Conservation (phyloP, 2,113 vertebrate genomes). For the Elephantulus edwardii region DNA sequence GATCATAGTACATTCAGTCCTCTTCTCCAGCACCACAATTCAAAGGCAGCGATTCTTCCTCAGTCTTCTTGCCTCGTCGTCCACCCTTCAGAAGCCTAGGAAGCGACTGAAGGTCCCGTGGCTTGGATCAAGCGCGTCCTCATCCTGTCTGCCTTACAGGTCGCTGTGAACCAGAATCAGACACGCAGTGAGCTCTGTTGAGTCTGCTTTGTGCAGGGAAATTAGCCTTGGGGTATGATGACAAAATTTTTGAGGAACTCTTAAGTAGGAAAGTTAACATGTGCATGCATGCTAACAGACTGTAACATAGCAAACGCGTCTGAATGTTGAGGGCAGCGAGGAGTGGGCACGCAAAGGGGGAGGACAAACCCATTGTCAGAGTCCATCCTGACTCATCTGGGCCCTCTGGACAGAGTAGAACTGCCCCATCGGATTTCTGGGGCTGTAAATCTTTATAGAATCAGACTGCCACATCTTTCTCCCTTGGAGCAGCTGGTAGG, state of each 20-base stretch:
- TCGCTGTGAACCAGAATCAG: background rate
- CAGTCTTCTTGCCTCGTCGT: too few species aligned
- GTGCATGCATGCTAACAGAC: background rate
- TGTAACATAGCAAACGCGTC: too few species aligned
- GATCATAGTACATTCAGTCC: too few species aligned
- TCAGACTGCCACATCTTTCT: background rate
- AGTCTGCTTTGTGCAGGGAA: constrained; percentile 1
- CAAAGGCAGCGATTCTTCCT: too few species aligned
- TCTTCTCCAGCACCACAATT: too few species aligned
- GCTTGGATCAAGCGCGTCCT: too few species aligned
- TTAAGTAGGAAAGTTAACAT: background rate
- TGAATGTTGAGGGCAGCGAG: rapidly evolving
- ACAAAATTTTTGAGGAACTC: background rate
- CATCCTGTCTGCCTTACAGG: too few species aligned
- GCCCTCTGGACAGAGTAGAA: too few species aligned
- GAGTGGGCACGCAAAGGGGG: too few species aligned
- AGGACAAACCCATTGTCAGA: too few species aligned
- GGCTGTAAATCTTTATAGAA: background rate
- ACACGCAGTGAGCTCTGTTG: background rate
- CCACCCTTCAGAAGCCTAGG: too few species aligned
- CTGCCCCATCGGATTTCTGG: background rate
- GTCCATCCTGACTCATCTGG: background rate
- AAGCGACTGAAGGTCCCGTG: too few species aligned
- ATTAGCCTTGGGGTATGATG: background rate
- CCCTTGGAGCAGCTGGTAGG: background rate